These are phyloP conservation scores for Tetramorium bicarinatum DNA, from an alignment of 2,888 invertebrate species.

Conservation along the genomic window DNA sequence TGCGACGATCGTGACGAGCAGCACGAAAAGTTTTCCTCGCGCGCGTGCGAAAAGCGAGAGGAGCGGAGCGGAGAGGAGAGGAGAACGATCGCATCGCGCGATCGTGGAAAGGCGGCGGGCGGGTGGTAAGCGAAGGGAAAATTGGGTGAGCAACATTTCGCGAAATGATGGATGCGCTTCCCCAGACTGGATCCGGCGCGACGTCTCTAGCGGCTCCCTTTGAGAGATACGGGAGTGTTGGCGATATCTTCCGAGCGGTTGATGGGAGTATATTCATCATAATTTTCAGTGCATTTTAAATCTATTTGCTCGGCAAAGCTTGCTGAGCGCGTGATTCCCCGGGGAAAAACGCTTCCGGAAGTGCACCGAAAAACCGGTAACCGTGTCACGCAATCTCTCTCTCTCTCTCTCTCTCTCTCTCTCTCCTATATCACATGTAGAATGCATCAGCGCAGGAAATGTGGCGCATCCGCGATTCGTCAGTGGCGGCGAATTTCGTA, in stretches of 20 bases:
- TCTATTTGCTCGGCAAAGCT: background rate
- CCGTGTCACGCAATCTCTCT: background rate
- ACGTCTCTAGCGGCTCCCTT: background rate
- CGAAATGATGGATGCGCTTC: conserved; percentile 31
- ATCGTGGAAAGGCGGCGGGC: background rate
- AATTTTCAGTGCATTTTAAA: conserved; percentile 24
- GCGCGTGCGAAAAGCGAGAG: background rate
- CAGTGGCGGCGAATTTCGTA: conserved; percentile 20
- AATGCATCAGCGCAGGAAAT: conserved; percentile 5
- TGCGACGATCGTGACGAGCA: conserved; percentile 64
- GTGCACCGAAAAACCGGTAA: background rate
- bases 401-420: conserved; percentile 13
- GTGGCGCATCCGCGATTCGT: conserved; percentile 2
- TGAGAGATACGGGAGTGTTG: background rate
- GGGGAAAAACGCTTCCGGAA: background rate
- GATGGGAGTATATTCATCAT: conserved; percentile 4
- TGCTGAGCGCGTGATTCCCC: background rate
- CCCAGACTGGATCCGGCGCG: background rate
- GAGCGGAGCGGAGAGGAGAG: background rate
- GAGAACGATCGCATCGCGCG: conserved; percentile 15
- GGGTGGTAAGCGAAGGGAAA: conserved; percentile 18
- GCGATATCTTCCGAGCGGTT: conserved; percentile 14
- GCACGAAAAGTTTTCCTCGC: conserved; percentile 52
- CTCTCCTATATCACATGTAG: background rate
- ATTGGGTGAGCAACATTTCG: conserved; percentile 43